Percentiles rank a stretch among this genome's conserved stretches.
Evolutionary conservation across 2,113 vertebrate species (phyloP).

Genomic region (Oreochromis niloticus): DNA sequence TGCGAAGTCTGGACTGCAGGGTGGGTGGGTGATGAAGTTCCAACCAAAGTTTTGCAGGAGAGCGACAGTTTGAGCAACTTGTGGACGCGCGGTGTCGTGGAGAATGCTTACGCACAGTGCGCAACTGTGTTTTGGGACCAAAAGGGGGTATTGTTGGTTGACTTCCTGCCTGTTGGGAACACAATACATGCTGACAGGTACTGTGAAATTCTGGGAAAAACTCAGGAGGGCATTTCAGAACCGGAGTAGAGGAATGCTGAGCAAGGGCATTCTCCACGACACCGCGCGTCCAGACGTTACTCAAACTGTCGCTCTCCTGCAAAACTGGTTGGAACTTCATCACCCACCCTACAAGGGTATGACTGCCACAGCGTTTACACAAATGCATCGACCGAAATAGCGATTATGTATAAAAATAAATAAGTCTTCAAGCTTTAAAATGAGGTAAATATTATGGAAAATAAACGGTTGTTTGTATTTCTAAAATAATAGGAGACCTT

Average conservation of each 20-base stretch:
- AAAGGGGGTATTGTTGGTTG: accelerated
- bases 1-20: background rate
- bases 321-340: background rate
- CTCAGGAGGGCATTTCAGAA: background rate
- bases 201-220: accelerated
- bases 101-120: background rate
- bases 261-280: accelerated
- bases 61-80: background rate
- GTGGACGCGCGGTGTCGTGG: accelerated
- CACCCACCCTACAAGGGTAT: background rate
- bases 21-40: background rate
- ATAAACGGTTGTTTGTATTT: background rate
- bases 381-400: accelerated
- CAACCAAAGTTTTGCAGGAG: background rate
- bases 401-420: background rate
- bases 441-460: background rate
- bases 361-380: accelerated
- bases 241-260: accelerated
- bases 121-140: background rate
- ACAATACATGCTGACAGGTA: background rate
- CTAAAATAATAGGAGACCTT: background rate
- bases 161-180: background rate
- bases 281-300: background rate
- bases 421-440: background rate
- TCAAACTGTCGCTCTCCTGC: background rate